Base-by-base conservation (phyloP, 1,140 invertebrate genomes). In the Drosophila burlai region DNA sequence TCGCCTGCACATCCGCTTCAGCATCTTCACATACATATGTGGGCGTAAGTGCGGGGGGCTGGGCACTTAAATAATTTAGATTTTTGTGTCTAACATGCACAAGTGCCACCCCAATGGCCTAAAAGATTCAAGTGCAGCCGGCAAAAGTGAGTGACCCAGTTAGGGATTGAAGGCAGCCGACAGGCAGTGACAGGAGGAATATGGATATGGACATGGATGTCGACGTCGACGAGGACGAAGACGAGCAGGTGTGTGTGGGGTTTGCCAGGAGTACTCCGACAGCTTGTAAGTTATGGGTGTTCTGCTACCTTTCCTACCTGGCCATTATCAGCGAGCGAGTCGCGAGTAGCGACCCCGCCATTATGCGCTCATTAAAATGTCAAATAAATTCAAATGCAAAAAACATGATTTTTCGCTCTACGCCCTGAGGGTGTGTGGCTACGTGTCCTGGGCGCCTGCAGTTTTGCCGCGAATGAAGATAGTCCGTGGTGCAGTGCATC, bases 71-170 rank as follows among this genome's bases (percentile, higher is more conserved):
- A 89, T 89, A 90, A 90, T 90, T 90, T 90, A 90, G 79, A 90
- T 90, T 90, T 90, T 90, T 90, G 85, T 90, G 85, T 90, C 85
- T 90, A 90, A 90, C 85, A 90, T 90, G 86, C 85, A 90, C 81
- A 90, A 90, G 81, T 90, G 75, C 85, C 78, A 76, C 81, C 75
- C 71, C 74, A 90, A 72, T 80, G 85, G 84, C 84, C 85, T 81
- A 87, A 87, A 86, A 89, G 81, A 90, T 85, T 90, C 85, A 90
- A 90, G 85, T 85, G 85, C 85, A 87, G 81, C 74, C 77, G 67
- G 76, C 80, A 90, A 87, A 71, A 90, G 76, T 76, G 76, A 90
- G 85, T 90, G 85, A 90, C 85, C 85, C 75, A 90, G 85, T 90
- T 90, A 81, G 65, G 50, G 49, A 81, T 76, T 58, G 34, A 36